Evolutionary conservation across 1,140 invertebrate species (phyloP), one percentile per base, ranked within the genome.

Genomic region (Drosophila albomicans): DNA sequence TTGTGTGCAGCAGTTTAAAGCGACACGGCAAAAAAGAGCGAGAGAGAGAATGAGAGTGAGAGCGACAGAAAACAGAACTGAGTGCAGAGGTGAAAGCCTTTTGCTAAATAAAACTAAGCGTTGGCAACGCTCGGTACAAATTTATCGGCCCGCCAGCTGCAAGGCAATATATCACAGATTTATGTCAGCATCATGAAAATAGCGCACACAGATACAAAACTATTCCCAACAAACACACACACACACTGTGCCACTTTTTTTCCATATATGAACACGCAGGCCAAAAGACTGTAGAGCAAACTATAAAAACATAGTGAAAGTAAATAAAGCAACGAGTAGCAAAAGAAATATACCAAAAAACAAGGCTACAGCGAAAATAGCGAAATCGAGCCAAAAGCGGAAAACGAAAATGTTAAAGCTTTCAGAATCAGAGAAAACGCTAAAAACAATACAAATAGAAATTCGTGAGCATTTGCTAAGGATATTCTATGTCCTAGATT

Each of bases 131-230:
- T 61, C 20, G 65, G 51, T 45, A 65, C 69, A 75, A 79, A 86
- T 82, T 67, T 87, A 87, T 87, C 76, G 65, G 61, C 35, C 41
- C 65, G 58, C 57, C 75, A 78, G 59, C 71, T 67, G 82, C 32
- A 78, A 38, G 59, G 79, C 77, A 82, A 87, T 88, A 89, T 85
- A 88, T 88, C 84, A 88, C 52, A 84, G 84, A 81, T 84, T 89
- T 88, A 89, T 89, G 84, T 89, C 85, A 81, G 81, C 85, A 72
- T 75, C 85, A 84, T 87, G 65, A 58, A 62, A 63, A 75, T 70
- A 70, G 48, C 66, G 46, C 38, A 48, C 56, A 72, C 30, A 51
- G 43, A 57, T 43, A 48, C 15, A 46, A 28, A 58, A n/a, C 5
- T 16, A 57, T 6, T 45, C 25, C 38, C 43, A 20, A 49, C 43